Percentiles rank a stretch among this genome's conserved stretches.
phyloP scores from a whole-genome alignment of 37 sponge, comb jelly and placozoan genomes.

The Spongia lamella region DNA sequence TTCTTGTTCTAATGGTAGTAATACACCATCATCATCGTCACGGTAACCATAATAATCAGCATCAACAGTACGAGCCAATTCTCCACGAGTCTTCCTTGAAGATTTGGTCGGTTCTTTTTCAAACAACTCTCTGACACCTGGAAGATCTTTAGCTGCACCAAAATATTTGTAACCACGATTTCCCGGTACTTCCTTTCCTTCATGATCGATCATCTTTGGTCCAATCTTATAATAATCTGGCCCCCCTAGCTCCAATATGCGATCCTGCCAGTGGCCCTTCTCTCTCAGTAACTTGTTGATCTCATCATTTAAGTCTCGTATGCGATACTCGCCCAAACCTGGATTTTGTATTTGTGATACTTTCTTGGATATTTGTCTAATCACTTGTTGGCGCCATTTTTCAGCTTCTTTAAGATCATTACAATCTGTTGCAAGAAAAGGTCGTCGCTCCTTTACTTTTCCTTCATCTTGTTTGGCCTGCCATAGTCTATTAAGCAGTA shows the following conservation, averaged over 20 bases:
- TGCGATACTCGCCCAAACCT: conserved; percentile 93
- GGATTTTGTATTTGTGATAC: conserved; percentile 96
- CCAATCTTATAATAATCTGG: conserved; percentile 86
- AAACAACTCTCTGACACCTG: conserved; percentile 96
- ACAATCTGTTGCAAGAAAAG: conserved; percentile 90
- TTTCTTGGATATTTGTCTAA: conserved; percentile 87
- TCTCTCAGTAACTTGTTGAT: conserved; percentile 95
- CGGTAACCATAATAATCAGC: conserved; percentile 98
- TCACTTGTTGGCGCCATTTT: conserved; percentile 84
- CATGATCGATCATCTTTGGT: conserved; percentile 91
- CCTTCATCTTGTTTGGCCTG: conserved; percentile 73
- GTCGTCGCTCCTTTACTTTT: conserved; percentile 72
- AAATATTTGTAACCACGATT: conserved; percentile 96
- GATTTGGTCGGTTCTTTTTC: conserved; percentile 77
- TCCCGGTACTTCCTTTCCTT: conserved; percentile 95
- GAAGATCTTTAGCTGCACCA: conserved; percentile 95
- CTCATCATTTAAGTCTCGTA: conserved; percentile 95
- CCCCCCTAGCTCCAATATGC: conserved; percentile 91
- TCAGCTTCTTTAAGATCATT: conserved; percentile 75
- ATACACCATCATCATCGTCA: conserved; percentile 97
- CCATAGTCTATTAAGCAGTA: conserved; percentile 79
- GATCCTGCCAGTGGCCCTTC: conserved; percentile 96
- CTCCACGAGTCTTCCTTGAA: conserved; percentile 77
- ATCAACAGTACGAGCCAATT: conserved; percentile 82
- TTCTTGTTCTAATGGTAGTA: conserved; percentile 83